Evolutionary conservation across 2,888 invertebrate genomes (phyloP), one percentile per base, ranked within the genome.

Genomic region (Hymenopus coronatus): DNA sequence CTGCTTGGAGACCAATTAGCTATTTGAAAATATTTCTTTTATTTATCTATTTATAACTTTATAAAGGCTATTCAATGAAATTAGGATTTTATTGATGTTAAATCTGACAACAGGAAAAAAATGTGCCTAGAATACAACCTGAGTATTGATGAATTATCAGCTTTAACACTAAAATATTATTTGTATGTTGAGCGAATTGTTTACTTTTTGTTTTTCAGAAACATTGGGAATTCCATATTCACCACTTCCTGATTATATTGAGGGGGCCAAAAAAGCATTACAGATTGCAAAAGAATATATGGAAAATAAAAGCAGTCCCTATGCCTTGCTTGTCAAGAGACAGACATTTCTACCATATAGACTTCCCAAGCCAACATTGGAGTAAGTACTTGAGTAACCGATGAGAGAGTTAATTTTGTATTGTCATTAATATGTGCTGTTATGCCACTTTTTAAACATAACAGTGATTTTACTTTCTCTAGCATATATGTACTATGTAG

Each of bases 301-400:
- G 92, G 92, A 92, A 28, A 91, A 91, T 70, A 92, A 92, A 81
- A 92, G 92, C 90, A 92, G 93, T 85, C 93, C 94, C 6, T 94
- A 93, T 91, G 93, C 93, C 83, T 91, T 94, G 4, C 91, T 94
- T 28, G 93, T 94, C 25, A 93, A 92, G 90, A 91, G 93, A 89
- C 93, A 93, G 90, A 93, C 93, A 28, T 94, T 94, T 91, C 91
- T 92, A 70, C 93, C 93, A 0, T 93, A 93, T 91, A 93, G 85
- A 86, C 82, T 89, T 46, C 28, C 84, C 54, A 88, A 54, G 15
- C 54, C 81, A 54, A n/a, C 91, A 89, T 90, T 92, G 28, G 84
- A 87, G 90, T 90, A 90, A 84, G 89, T 84, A 70, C 54, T 25
- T 84, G 83, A 83, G 4, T 84, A 40, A 40, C 40, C 12, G 2